These are phyloP conservation scores for Agelaius tricolor DNA, from an alignment of 2,113 vertebrate genomes.

Conservation along the genomic window DNA sequence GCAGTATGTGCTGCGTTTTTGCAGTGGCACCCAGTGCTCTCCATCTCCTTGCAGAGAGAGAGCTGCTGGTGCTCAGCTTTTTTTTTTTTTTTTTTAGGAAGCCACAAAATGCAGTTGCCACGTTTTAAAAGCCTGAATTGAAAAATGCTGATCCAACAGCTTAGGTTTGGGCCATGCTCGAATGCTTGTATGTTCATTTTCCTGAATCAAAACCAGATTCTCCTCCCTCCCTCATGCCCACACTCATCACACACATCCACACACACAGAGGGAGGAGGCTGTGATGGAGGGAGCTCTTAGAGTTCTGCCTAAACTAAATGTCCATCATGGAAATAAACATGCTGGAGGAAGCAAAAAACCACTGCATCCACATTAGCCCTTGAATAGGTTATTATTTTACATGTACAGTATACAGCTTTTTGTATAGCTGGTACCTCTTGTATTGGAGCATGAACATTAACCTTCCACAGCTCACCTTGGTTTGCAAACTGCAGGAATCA, in stretches of 20 bases:
- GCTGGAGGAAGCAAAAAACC: neutral
- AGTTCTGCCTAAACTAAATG: neutral
- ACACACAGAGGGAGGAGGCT: neutral
- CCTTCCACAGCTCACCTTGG: slow-evolving; percentile 42
- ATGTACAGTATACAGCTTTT: neutral
- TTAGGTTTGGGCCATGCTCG: neutral
- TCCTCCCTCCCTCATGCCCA: neutral
- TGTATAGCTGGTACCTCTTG: neutral
- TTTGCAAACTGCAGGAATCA: slow-evolving; percentile 47
- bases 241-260: neutral
- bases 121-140: neutral
- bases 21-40: neutral
- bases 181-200: neutral
- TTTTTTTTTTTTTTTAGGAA: neutral
- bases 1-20: neutral
- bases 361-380: neutral
- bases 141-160: neutral
- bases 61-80: neutral
- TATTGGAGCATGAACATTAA: slow-evolving; percentile 45
- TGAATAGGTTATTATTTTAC: slow-evolving; percentile 36
- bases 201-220: neutral
- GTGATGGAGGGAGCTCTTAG: neutral
- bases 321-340: neutral
- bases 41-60: neutral
- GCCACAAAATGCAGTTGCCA: neutral